phyloP scores from a whole-genome alignment of 2,113 vertebrate genomes.

The Xiphophorus couchianus region DNA sequence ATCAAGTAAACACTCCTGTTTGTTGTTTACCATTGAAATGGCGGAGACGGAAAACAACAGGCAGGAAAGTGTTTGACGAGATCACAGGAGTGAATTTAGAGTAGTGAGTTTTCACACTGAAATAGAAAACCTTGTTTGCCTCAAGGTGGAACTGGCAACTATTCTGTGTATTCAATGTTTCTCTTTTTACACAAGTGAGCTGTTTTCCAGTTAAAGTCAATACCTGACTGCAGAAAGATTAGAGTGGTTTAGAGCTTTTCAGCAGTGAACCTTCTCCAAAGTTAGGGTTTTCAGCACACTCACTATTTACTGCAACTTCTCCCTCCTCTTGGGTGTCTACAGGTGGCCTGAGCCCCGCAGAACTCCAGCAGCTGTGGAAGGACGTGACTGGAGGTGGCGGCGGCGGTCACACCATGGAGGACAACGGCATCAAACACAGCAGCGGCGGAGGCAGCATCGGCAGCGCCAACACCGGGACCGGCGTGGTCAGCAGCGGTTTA shows the following conservation, averaged over 20 bases:
- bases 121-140: constrained; percentile 39
- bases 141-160: not conserved
- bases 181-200: not conserved
- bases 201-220: constrained; percentile 7
- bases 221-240: constrained; percentile 1
- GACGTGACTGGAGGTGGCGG: constrained; percentile 86
- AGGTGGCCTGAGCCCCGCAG: constrained; percentile 97
- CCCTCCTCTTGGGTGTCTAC: constrained; percentile 1
- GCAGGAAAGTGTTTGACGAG: constrained; percentile 28
- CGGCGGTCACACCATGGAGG: constrained; percentile 56
- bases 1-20: constrained; percentile 70
- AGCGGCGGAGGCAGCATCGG: constrained; percentile 52
- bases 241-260: constrained; percentile 2
- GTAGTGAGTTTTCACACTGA: constrained; percentile 28
- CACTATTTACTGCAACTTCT: not conserved
- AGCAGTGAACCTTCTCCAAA: not conserved
- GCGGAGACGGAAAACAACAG: constrained; percentile 50
- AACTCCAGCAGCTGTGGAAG: constrained; percentile 99
- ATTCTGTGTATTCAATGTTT: not conserved
- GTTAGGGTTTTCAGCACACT: not conserved
- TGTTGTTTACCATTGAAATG: constrained; percentile 74
- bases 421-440: constrained; percentile 72
- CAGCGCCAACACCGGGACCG: constrained; percentile 68
- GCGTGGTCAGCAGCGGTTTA: constrained; percentile 79
- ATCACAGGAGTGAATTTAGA: constrained; percentile 33